Percentiles rank a stretch among this genome's conserved stretches.
Conservation (phyloP, 2,113 vertebrate genomes). For the Nanorana parkeri region DNA sequence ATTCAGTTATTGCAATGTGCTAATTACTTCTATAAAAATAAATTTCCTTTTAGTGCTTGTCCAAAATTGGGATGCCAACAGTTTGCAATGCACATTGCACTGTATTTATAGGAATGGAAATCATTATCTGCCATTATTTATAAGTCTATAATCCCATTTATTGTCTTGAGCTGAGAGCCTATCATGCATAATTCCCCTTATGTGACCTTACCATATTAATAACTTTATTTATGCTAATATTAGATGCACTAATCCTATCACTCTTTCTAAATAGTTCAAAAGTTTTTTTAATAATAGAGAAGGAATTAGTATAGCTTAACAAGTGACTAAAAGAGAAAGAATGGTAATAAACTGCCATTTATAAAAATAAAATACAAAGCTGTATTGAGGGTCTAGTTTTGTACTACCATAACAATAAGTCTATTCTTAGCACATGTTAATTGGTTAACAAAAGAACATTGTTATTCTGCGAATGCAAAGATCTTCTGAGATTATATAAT, state of each 20-base stretch:
- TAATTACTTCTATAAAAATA: no score
- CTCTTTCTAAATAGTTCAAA: conserved; percentile 26
- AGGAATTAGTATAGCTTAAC: conserved; percentile 36
- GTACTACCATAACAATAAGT: conserved; percentile 38
- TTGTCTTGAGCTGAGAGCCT: background rate
- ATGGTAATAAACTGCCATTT: conserved; percentile 12
- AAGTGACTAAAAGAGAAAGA: conserved; percentile 1
- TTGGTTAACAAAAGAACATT: conserved; percentile 24
- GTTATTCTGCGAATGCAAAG: conserved; percentile 4
- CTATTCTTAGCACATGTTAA: conserved; percentile 27
- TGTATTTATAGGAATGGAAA: background rate
- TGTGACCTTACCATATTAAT: conserved; percentile 20
- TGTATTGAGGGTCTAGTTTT: conserved; percentile 21
- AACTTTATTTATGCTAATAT: conserved; percentile 38
- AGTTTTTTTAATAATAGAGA: conserved; percentile 20
- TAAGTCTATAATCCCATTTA: conserved; percentile 19
- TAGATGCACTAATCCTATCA: conserved; percentile 45
- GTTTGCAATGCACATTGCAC: background rate
- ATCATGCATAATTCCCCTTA: conserved; percentile 26
- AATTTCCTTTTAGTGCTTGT: no score
- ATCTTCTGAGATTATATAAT: background rate
- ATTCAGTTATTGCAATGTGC: no score
- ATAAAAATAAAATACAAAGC: conserved; percentile 51
- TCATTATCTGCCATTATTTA: conserved; percentile 21
- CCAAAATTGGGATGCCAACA: no score